These are phyloP conservation scores for Coleophora flavipennella DNA, from an alignment of 2,888 invertebrate species.

Conservation along the genomic window DNA sequence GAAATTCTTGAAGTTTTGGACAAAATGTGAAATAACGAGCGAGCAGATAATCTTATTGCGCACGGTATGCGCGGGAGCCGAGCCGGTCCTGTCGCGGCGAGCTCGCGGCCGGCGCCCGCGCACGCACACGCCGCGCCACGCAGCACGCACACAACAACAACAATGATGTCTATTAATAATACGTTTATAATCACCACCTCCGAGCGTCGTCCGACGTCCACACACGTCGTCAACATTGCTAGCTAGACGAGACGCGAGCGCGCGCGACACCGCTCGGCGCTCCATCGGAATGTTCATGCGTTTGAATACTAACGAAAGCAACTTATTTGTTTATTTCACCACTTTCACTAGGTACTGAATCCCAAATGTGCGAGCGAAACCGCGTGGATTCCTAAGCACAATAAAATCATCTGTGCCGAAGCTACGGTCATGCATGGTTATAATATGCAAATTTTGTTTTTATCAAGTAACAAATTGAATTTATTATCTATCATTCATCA, in stretches of 20 bases:
- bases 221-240: neutral
- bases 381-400: too few relatives aligned
- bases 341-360: neutral
- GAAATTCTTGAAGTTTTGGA: too few relatives aligned
- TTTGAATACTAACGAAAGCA: neutral
- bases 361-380: neutral
- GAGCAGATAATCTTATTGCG: too few relatives aligned
- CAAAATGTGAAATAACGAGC: too few relatives aligned
- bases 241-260: neutral
- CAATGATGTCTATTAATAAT: conserved; percentile 35
- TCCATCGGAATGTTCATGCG: neutral
- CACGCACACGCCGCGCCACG: neutral
- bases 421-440: too few relatives aligned
- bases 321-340: neutral
- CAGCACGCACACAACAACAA: conserved; percentile 8
- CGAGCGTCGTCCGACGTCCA: conserved; percentile 1
- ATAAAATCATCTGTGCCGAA: too few relatives aligned
- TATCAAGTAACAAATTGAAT: too few relatives aligned
- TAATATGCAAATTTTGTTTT: too few relatives aligned
- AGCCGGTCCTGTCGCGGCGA: neutral
- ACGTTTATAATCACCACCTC: conserved; percentile 24
- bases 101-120: neutral
- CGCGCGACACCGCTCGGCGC: neutral
- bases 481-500: too few relatives aligned
- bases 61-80: too few relatives aligned